phyloP scores from a whole-genome alignment of 2,888 invertebrate genomes.

The Encarsia formosa region DNA sequence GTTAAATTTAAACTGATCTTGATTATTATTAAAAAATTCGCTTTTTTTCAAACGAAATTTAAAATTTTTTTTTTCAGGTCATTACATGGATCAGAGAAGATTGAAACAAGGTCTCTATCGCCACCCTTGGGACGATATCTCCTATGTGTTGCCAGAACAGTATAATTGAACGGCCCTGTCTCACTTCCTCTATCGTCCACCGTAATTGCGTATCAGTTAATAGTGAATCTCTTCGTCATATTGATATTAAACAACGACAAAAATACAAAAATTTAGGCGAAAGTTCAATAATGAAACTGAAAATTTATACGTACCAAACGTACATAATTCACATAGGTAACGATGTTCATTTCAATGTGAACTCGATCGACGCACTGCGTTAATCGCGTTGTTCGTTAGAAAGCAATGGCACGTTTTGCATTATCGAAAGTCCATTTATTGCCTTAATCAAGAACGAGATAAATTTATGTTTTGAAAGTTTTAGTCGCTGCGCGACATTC shows the following conservation, averaged over 20 bases:
- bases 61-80: slow-evolving; percentile 57
- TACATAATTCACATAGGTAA: slow-evolving; percentile 26
- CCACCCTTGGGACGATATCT: slow-evolving; percentile 99
- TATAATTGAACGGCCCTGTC: slow-evolving; percentile 50
- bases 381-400: slow-evolving; percentile 22
- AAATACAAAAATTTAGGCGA: slow-evolving; percentile 11
- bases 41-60: slow-evolving; percentile 5
- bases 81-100: slow-evolving; percentile 97
- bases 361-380: slow-evolving; percentile 14
- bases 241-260: slow-evolving; percentile 17
- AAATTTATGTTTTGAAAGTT: slow-evolving; percentile 28
- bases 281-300: slow-evolving; percentile 12
- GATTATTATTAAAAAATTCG: background rate
- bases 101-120: slow-evolving; percentile 98
- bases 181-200: slow-evolving; percentile 26
- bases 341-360: slow-evolving; percentile 24
- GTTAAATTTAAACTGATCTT: slow-evolving; percentile 27
- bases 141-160: slow-evolving; percentile 76
- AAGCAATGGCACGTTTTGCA: slow-evolving; percentile 26
- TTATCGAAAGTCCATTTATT: slow-evolving; percentile 28
- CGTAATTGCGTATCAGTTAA: slow-evolving; percentile 32
- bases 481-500: slow-evolving; percentile 27
- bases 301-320: slow-evolving; percentile 19
- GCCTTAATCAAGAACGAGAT: slow-evolving; percentile 27
- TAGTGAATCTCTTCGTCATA: slow-evolving; percentile 26